These are phyloP conservation scores for Protophormia terraenovae DNA, from an alignment of 2,888 invertebrate species.

Conservation along the genomic window DNA sequence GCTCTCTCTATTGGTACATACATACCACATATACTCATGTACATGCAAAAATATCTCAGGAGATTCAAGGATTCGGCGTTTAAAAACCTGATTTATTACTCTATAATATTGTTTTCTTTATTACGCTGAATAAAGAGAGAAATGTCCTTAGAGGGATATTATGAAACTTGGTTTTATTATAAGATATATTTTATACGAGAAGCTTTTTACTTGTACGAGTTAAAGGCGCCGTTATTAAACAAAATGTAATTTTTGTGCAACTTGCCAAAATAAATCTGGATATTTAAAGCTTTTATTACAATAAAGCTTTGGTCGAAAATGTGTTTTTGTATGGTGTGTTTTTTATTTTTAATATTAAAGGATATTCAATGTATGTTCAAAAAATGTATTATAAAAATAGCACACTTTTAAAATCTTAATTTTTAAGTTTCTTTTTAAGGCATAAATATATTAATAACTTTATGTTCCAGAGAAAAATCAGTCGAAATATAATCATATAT, in stretches of 20 bases:
- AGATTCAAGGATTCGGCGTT: conserved; percentile 30
- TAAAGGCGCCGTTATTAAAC: background rate
- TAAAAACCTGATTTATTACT: background rate
- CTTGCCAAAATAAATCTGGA: background rate
- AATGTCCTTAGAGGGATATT: background rate
- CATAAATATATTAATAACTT: too few species aligned
- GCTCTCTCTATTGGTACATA: background rate
- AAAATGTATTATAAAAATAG: too few species aligned
- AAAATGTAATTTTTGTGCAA: background rate
- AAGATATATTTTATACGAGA: background rate
- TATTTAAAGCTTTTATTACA: background rate
- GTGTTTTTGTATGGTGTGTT: background rate
- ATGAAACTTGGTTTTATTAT: conserved; percentile 46
- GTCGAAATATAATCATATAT: too few species aligned
- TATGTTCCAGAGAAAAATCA: too few species aligned
- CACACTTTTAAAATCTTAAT: too few species aligned
- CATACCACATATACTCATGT: background rate
- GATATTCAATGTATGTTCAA: too few species aligned
- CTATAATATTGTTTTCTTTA: background rate
- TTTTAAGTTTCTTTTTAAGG: too few species aligned
- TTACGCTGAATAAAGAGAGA: conserved; percentile 40
- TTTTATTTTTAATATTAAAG: too few species aligned
- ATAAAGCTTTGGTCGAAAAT: conserved; percentile 33
- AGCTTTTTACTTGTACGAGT: background rate
- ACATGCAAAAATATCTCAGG: background rate